phyloP scores from a whole-genome alignment of 1,140 invertebrate species.

The Microplitis demolitor region DNA sequence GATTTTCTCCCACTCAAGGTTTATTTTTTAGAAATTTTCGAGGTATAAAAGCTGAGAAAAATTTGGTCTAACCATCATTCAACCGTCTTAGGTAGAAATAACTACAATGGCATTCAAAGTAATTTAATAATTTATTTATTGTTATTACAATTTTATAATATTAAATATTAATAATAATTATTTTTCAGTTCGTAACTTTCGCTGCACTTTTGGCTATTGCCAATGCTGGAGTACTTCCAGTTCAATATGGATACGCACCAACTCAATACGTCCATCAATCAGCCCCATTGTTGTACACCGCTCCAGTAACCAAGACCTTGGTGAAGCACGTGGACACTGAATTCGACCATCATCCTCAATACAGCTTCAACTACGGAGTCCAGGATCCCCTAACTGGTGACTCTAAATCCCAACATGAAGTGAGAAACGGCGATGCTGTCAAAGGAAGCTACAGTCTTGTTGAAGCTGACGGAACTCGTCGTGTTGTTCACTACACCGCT shows the following conservation, averaged over 20 bases:
- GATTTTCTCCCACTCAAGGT: background rate
- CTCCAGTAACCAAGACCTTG: conserved; percentile 3
- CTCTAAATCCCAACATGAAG: conserved; percentile 27
- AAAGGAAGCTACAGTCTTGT: conserved; percentile 28
- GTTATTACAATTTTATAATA: background rate
- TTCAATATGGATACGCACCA: conserved; percentile 14
- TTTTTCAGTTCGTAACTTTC: conserved; percentile 55
- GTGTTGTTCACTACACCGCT: conserved; percentile 20
- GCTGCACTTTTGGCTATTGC: conserved; percentile 55
- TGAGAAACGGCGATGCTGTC: conserved; percentile 27
- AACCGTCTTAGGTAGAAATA: background rate
- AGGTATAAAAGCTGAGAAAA: background rate
- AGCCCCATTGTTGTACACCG: conserved; percentile 18
- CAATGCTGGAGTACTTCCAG: conserved; percentile 45
- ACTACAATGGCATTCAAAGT: conserved; percentile 29
- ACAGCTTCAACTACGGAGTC: conserved; percentile 23
- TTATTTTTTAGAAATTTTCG: background rate
- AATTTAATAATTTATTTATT: background rate
- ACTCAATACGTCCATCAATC: conserved; percentile 23
- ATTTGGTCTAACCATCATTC: background rate
- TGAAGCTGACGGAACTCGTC: conserved; percentile 20
- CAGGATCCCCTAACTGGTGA: conserved; percentile 28
- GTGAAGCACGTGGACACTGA: conserved; percentile 4
- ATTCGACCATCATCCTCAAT: conserved; percentile 24
- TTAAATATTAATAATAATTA: background rate